These are phyloP conservation scores for Ephialtes manifestator DNA, from an alignment of 2,888 invertebrate species.

Conservation along the genomic window DNA sequence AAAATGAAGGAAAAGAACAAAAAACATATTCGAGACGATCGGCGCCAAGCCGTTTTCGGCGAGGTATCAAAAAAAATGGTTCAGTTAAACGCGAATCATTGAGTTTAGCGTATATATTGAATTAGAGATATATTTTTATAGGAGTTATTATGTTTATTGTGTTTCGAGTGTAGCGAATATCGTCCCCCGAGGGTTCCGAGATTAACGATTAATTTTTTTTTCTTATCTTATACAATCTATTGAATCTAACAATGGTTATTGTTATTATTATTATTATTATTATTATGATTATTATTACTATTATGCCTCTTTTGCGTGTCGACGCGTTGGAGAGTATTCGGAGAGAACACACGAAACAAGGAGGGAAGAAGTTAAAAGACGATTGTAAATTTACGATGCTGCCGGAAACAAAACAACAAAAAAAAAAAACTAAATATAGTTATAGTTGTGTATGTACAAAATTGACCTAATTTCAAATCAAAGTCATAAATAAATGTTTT, in stretches of 20 bases:
- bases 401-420: slow-evolving; percentile 66
- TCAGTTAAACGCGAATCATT: slow-evolving; percentile 59
- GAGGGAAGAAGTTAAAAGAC: slow-evolving; percentile 62
- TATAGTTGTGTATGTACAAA: slow-evolving; percentile 77
- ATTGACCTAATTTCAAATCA: slow-evolving; percentile 77
- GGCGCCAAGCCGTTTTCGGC: neutral
- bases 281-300: slow-evolving; percentile 25
- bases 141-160: slow-evolving; percentile 73
- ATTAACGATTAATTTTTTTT: slow-evolving; percentile 61
- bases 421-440: slow-evolving; percentile 71
- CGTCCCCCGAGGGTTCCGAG: slow-evolving; percentile 57
- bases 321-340: slow-evolving; percentile 37
- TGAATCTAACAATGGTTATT: slow-evolving; percentile 35
- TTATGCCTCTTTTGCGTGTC: slow-evolving; percentile 40
- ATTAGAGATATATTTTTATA: slow-evolving; percentile 80
- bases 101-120: slow-evolving; percentile 70
- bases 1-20: slow-evolving; percentile 33
- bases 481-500: slow-evolving; percentile 82
- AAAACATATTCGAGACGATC: slow-evolving; percentile 25
- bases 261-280: slow-evolving; percentile 40
- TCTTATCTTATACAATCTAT: slow-evolving; percentile 55
- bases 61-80: slow-evolving; percentile 38
- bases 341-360: slow-evolving; percentile 53
- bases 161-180: slow-evolving; percentile 71
- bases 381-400: slow-evolving; percentile 77